phyloP scores from a whole-genome alignment of 2,113 vertebrate genomes.

The Datnioides undecimradiatus region DNA sequence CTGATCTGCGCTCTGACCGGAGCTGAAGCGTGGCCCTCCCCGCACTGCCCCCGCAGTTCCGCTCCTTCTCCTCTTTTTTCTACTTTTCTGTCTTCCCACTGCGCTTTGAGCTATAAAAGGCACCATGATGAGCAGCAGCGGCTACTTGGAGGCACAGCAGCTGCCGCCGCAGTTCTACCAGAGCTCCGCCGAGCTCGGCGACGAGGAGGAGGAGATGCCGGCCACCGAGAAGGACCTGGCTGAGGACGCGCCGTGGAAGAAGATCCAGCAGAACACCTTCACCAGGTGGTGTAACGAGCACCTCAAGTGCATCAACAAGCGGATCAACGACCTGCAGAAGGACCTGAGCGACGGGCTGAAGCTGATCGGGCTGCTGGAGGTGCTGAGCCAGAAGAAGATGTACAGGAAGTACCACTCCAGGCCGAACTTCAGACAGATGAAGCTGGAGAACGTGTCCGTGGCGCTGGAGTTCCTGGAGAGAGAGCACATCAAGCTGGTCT shows the following conservation, averaged over 20 bases:
- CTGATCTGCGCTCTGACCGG: no score
- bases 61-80: constrained; percentile 9
- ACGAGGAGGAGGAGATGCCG: constrained; percentile 91
- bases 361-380: constrained; percentile 94
- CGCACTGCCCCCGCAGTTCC: constrained; percentile 43
- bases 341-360: constrained; percentile 95
- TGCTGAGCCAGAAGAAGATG: constrained; percentile 97
- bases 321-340: constrained; percentile 91
- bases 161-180: constrained; percentile 79
- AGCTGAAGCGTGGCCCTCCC: no score
- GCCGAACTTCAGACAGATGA: constrained; percentile 98
- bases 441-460: constrained; percentile 97
- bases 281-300: constrained; percentile 97
- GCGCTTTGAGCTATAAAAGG: constrained; percentile 65
- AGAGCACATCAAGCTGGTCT: constrained; percentile 95
- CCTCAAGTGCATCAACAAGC: constrained; percentile 90
- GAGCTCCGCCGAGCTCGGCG: constrained; percentile 59
- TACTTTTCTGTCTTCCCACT: constrained; percentile 37
- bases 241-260: constrained; percentile 98
- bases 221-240: constrained; percentile 97
- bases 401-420: constrained; percentile 93
- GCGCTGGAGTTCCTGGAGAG: constrained; percentile 96
- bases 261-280: constrained; percentile 99
- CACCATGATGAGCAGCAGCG: constrained; percentile 85
- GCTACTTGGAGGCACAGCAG: constrained; percentile 84